Percentiles rank a stretch among this genome's conserved stretches.
phyloP scores from a whole-genome alignment of 2,888 invertebrate species.

The Hypomecis punctinalis region DNA sequence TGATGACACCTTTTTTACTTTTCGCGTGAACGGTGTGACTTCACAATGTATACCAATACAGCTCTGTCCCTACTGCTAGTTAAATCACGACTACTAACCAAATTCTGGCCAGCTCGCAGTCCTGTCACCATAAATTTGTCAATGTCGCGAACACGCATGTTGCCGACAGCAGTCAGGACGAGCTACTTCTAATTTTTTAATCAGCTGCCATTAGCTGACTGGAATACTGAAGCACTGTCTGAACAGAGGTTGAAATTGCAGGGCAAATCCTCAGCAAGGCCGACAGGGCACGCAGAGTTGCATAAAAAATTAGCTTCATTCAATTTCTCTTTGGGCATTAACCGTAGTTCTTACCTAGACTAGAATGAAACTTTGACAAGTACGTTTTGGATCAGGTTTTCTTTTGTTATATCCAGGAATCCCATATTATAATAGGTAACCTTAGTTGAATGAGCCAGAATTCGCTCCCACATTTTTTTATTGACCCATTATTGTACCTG shows the following conservation, averaged over 20 bases:
- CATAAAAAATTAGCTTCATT: conserved; percentile 12
- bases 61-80: conserved; percentile 14
- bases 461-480: too few species aligned
- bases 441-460: too few species aligned
- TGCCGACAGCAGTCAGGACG: conserved; percentile 41
- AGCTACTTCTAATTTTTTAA: conserved; percentile 58
- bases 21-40: too few species aligned
- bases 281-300: conserved; percentile 1
- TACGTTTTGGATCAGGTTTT: too few species aligned
- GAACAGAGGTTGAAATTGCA: conserved; percentile 17
- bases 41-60: too few species aligned
- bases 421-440: too few species aligned
- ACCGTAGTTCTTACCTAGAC: background rate
- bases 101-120: conserved; percentile 44
- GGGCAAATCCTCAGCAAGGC: conserved; percentile 13
- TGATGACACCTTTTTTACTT: too few species aligned
- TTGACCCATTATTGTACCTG: too few species aligned
- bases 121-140: conserved; percentile 66
- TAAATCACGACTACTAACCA: background rate
- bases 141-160: conserved; percentile 56
- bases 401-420: too few species aligned
- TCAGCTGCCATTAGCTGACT: conserved; percentile 53
- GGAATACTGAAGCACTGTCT: conserved; percentile 47
- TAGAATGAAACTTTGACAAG: background rate
- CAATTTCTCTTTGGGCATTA: conserved; percentile 2